These are phyloP conservation scores for Phenganax stokvisi DNA, from an alignment of 92 coral and sea anemone species.

Conservation along the genomic window DNA sequence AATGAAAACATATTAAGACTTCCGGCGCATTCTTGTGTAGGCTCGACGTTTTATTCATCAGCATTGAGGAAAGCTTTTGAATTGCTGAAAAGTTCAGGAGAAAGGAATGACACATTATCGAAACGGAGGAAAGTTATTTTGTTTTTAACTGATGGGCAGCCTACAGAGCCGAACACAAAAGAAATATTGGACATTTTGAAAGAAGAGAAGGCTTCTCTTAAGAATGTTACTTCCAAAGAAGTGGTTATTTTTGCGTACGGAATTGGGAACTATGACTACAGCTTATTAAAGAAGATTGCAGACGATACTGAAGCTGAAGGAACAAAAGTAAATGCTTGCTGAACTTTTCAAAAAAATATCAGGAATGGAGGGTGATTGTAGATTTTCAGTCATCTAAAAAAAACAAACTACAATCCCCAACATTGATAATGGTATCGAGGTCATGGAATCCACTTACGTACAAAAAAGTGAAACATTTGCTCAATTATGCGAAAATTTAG, in stretches of 20 bases:
- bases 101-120: slow-evolving; percentile 21
- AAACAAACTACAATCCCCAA: no score
- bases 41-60: slow-evolving; percentile 57
- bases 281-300: slow-evolving; percentile 41
- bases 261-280: slow-evolving; percentile 22
- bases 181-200: slow-evolving; percentile 31
- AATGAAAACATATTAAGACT: no score
- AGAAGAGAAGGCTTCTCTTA: slow-evolving; percentile 3
- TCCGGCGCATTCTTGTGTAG: slow-evolving; percentile 15
- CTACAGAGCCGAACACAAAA: neutral
- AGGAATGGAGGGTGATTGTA: no score
- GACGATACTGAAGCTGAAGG: slow-evolving; percentile 12
- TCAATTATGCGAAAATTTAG: no score
- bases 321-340: neutral
- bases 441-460: no score
- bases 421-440: no score
- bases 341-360: no score
- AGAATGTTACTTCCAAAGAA: neutral
- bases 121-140: slow-evolving; percentile 46
- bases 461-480: no score
- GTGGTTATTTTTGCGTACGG: slow-evolving; percentile 55
- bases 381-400: no score
- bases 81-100: slow-evolving; percentile 42
- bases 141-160: slow-evolving; percentile 64
- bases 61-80: slow-evolving; percentile 63